Base-by-base conservation (phyloP, 2,888 invertebrate genomes). In the Cotesia congregata region DNA sequence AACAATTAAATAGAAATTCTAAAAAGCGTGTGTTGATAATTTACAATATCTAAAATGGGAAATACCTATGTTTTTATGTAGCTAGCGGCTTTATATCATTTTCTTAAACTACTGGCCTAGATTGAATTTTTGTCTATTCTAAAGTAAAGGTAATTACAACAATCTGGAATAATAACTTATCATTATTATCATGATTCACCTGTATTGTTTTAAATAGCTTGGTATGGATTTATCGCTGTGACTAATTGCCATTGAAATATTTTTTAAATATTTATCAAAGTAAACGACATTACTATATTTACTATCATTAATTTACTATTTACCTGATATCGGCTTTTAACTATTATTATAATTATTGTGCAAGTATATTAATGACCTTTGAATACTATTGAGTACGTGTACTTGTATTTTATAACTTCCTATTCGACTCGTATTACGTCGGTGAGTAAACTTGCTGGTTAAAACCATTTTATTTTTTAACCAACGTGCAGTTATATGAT, bases 401-500 rank as follows among this genome's bases (percentile, higher is more conserved):
- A 50, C 20, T 20, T 20, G 20, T 62, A 20, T 12, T 70, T 78
- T 30, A 30, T 30, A 30, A 78, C 81, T 82, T 83, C 82, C 82
- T 81, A 81, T 83, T 82, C 82, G 82, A 79, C 80, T 83, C 83
- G 75, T 65, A 77, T 83, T 83, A 80, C 82, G 74, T 50, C 50
- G 50, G 50, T 50, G 50, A 50, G 9, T 65, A 30, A 65, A 65
- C 65, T 65, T 17, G 62, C 20, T 7, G 20, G 12, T 62, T 17
- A 15, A 62, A 62, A 62, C 17, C 62, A 15, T 62, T 62, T 41
- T 20, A 12, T 39, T 7, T 65, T 74, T 77, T 20, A 65, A 41
- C 38, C 67, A 59, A 78, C 76, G 68, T 74, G 82, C 82, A 82
- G 84, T 85, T 84, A 86, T 85, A 83, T 83, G 85, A 85, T 81